Evolutionary conservation across 1,140 invertebrate species (phyloP).

Genomic region (Chelonus insularis): DNA sequence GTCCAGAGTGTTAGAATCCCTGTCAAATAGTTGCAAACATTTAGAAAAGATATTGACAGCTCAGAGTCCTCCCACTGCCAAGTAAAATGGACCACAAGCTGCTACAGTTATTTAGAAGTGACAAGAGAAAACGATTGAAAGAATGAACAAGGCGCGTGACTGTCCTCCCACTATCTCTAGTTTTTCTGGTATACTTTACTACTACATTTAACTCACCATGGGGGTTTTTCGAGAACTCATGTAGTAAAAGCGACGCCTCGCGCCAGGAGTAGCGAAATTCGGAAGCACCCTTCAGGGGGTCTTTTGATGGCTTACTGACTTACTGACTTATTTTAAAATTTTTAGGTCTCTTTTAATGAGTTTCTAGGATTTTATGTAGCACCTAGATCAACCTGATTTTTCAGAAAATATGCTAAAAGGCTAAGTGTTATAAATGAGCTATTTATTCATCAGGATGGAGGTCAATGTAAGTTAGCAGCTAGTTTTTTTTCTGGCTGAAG

Average conservation of each 20-base stretch:
- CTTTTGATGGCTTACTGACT: conserved; percentile 8
- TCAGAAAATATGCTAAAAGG: too few relatives aligned
- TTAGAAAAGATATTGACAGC: conserved; percentile 21
- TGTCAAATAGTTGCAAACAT: conserved; percentile 49
- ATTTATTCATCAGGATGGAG: too few relatives aligned
- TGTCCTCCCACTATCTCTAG: too few relatives aligned
- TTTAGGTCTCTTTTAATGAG: not conserved
- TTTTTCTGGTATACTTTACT: too few relatives aligned
- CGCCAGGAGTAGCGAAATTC: conserved; percentile 3
- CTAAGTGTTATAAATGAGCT: too few relatives aligned
- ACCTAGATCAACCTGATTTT: too few relatives aligned
- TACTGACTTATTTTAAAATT: not conserved
- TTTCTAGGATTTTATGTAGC: not conserved
- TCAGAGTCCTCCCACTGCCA: not conserved
- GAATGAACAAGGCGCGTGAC: too few relatives aligned
- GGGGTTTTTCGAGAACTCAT: conserved; percentile 31
- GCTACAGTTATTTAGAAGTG: too few relatives aligned
- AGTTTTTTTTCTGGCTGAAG: too few relatives aligned
- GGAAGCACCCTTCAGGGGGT: not conserved
- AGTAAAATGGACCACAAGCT: too few relatives aligned
- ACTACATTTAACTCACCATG: conserved; percentile 30
- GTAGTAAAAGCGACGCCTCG: conserved; percentile 6
- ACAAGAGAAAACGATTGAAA: too few relatives aligned
- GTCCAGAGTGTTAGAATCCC: conserved; percentile 34
- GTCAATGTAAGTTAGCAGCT: too few relatives aligned